Conservation (phyloP, 2,797 vertebrate genomes). For the Lithobates sylvaticus region DNA sequence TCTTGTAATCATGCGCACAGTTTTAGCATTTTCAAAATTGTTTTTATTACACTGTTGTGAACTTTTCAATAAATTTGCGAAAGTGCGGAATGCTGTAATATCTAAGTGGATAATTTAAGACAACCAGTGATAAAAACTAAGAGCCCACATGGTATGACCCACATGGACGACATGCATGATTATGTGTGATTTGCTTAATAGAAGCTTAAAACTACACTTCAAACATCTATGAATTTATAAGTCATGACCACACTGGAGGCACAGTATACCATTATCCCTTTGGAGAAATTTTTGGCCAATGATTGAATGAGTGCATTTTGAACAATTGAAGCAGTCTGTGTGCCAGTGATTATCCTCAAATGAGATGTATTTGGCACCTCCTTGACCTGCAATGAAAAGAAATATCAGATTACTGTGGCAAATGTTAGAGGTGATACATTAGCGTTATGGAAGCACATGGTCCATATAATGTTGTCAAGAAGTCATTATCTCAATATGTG, state of each 20-base stretch:
- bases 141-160: not conserved
- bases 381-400: conserved; percentile 80
- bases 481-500: conserved; percentile 24
- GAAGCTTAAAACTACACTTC: not conserved
- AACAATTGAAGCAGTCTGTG: conserved; percentile 90
- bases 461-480: not conserved
- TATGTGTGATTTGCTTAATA: not conserved
- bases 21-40: not conserved
- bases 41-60: not conserved
- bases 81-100: not conserved
- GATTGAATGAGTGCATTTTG: conserved; percentile 84
- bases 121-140: not conserved
- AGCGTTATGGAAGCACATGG: not conserved
- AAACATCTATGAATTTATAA: not conserved
- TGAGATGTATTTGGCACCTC: conserved; percentile 90
- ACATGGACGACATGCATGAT: not conserved
- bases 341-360: conserved; percentile 97
- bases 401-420: conserved; percentile 24
- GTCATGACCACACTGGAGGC: conserved; percentile 86
- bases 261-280: conserved; percentile 84
- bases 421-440: conserved; percentile 23
- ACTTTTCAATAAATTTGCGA: not conserved
- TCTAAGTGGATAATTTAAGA: not conserved
- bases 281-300: conserved; percentile 91
- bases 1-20: not conserved